Conservation (phyloP, 2,113 vertebrate genomes). For the Psettodes erumei region DNA sequence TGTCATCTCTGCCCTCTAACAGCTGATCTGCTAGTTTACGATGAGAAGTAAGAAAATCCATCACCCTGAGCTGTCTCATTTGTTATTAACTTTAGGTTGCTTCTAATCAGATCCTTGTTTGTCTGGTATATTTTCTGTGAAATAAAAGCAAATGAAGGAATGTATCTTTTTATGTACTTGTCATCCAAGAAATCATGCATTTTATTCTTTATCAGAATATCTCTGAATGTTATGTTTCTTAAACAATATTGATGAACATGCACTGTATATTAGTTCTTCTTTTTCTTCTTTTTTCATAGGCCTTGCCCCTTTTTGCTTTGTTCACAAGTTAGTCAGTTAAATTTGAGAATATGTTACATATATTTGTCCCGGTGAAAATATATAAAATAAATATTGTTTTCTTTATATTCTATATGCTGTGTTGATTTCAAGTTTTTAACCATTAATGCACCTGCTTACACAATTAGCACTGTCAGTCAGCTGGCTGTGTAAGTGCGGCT, state of each 20-base stretch:
- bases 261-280: constrained; percentile 43
- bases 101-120: constrained; percentile 27
- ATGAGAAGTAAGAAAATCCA: background rate
- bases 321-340: constrained; percentile 24
- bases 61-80: constrained; percentile 3
- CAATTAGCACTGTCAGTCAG: background rate
- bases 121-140: constrained; percentile 62
- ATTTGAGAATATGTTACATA: constrained; percentile 47
- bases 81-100: constrained; percentile 13
- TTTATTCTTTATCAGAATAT: constrained; percentile 54
- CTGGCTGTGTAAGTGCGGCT: background rate
- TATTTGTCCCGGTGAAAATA: constrained; percentile 47
- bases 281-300: constrained; percentile 28
- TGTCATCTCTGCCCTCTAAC: constrained; percentile 14
- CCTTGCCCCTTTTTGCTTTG: constrained; percentile 44
- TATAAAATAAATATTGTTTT: constrained; percentile 61
- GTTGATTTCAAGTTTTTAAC: background rate
- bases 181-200: constrained; percentile 37
- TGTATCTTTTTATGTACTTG: constrained; percentile 65
- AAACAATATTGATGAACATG: constrained; percentile 13
- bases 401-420: constrained; percentile 27
- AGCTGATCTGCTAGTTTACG: constrained; percentile 13
- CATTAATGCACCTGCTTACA: background rate
- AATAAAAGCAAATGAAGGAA: constrained; percentile 67
- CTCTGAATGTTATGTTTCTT: constrained; percentile 41